A percentile compares a stretch with the other conserved stretches of the same genome.
These are phyloP conservation scores for Adelognathus sp. DNA, from an alignment of 2,888 invertebrate genomes.

Conservation along the genomic window DNA sequence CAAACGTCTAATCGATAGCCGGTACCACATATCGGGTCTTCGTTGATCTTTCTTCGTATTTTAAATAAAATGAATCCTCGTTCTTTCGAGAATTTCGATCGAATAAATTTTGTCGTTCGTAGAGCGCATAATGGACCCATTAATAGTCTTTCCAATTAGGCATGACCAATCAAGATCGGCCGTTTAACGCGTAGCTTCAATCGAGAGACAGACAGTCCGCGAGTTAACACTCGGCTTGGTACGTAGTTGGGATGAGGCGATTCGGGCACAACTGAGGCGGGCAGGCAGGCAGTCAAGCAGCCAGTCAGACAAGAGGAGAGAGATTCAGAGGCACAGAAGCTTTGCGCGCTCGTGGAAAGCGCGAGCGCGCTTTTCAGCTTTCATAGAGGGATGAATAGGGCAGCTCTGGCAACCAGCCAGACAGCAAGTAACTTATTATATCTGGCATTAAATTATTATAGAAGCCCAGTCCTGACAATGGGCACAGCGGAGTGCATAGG, in stretches of 20 bases:
- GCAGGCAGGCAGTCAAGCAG: slow-evolving; percentile 1
- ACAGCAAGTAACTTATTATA: slow-evolving; percentile 81
- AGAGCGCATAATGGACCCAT: slow-evolving; percentile 51
- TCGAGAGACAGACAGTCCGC: slow-evolving; percentile 72
- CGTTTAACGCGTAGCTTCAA: slow-evolving; percentile 62
- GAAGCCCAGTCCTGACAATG: slow-evolving; percentile 77
- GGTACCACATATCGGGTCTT: background rate
- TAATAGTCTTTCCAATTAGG: slow-evolving; percentile 76
- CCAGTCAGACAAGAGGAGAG: slow-evolving; percentile 25
- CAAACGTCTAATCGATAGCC: no score
- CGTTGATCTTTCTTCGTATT: background rate
- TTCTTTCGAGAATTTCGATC: slow-evolving; percentile 1
- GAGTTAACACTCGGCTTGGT: slow-evolving; percentile 76
- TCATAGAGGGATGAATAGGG: slow-evolving; percentile 79
- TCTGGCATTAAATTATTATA: slow-evolving; percentile 81
- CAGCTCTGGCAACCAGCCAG: slow-evolving; percentile 78
- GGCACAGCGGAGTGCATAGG: slow-evolving; percentile 80
- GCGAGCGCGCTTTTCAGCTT: slow-evolving; percentile 76
- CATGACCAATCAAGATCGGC: slow-evolving; percentile 76
- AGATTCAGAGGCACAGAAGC: slow-evolving; percentile 30
- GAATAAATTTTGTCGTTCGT: slow-evolving; percentile 19
- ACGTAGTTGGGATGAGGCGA: slow-evolving; percentile 37
- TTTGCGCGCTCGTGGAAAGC: slow-evolving; percentile 19
- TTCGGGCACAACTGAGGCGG: slow-evolving; percentile 29
- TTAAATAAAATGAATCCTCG: background rate